Evolutionary conservation across 2,888 invertebrate genomes (phyloP), one percentile per base, ranked within the genome.

Genomic region (Lymantria monacha): DNA sequence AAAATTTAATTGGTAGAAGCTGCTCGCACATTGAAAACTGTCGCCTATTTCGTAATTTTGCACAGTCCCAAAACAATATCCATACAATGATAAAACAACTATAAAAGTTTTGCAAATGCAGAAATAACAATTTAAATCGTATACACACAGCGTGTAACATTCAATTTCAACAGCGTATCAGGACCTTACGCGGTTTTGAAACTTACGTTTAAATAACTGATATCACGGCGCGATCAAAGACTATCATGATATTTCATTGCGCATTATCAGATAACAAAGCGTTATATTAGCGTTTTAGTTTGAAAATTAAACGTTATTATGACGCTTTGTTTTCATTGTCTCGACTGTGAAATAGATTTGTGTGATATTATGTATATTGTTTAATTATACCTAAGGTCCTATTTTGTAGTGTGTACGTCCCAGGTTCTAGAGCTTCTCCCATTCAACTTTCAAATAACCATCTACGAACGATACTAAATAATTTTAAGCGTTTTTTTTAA

Each of bases 91-190:
- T 72, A 75, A 70, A 72, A 70, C 63, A 79, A 83, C 71, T 73
- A 76, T 64, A 63, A 69, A 65, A 72, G 66, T 66, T 59, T 63
- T 56, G n/a, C 59, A 69, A 69, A 73, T 69, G 70, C 64, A 73
- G 69, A 69, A 63, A 79, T 76, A 88, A 88, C 86, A 87, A 87
- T 87, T 81, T 79, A 76, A 74, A 50, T 86, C 86, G 86, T 87
- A 87, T 87, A 88, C 88, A 87, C 85, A 80, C 74, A 75, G 71
- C 46, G 72, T 78, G 70, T 73, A 63, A 59, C 46, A 50, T 49
- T 53, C 41, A 45, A 49, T 55, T 55, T 67, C 46, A 55, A 59
- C 53, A 42, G 53, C 43, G 40, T 55, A 53, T 49, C 31, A 42
- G 43, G 49, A n/a, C 48, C 45, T 49, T 53, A 40, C 51, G 64